Base-by-base conservation (phyloP, 2,113 vertebrate species). In the Siphamia tubifer region DNA sequence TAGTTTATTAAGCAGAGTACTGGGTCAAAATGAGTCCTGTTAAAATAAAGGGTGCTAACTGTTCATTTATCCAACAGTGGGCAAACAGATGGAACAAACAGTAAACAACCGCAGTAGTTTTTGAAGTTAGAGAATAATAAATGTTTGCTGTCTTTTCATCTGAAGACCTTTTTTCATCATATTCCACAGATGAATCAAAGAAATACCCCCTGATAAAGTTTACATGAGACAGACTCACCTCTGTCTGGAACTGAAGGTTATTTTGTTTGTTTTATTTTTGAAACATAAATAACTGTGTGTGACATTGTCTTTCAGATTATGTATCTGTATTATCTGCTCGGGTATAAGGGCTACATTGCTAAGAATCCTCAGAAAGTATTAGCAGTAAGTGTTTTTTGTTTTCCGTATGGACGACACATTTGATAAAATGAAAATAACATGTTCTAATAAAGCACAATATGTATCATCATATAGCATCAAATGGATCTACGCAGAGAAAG, bases 291-390 rank as follows among this genome's bases (percentile, higher is more conserved):
- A 5, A 15, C 2, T 58, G 2, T 63, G 1, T 45, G 1, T 67
- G 4, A 17, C 23, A 4, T 25, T 45, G 9, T 71, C 42, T 87
- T 89, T 49, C 76, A 94, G 93, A 92, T 94, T 27, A 94, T 94
- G 93, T 94, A 94, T 45, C 48, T 94, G 84, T 94, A 94, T 68
- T 94, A 94, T 77, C 84, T 94, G 23, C 89, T 94, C 9, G 93
- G 93, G 19, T 94, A 92, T 92, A 94, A 94, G 66, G 92, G 92
- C 36, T 92, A 92, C 64, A 75, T 90, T 5, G 17, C 51, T 32
- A 92, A 93, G 75, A 92, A 91, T 67, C 92, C 92, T 32, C 83
- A 86, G 48, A 92, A 89, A 80, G 89, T 91, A 51, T 90, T 90
- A 48, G 74, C 28, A 42, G 90, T 93, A 88, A 66, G 71, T 32